A percentile compares a stretch with the other conserved stretches of the same genome.
Evolutionary conservation across 2,113 vertebrate species (phyloP).

Genomic region (Melanotaenia duboulayi): DNA sequence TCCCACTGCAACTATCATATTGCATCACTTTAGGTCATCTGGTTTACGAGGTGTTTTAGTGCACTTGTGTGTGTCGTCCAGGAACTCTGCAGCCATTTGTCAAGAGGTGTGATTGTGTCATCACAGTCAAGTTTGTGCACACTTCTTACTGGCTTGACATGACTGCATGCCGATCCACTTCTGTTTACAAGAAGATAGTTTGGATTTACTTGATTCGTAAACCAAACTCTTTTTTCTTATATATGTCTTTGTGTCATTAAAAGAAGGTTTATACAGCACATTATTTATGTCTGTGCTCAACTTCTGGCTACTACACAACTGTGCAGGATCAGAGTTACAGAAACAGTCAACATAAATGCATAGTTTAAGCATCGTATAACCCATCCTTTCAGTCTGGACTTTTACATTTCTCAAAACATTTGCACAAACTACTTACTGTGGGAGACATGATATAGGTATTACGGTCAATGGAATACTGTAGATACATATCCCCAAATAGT

Average conservation of each 20-base stretch:
- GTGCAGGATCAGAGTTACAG: neutral
- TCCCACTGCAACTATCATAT: slow-evolving; percentile 28
- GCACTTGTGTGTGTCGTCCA: slow-evolving; percentile 23
- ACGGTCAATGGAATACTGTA: no score
- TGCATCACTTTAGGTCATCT: slow-evolving; percentile 22
- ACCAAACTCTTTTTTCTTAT: neutral
- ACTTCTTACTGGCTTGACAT: neutral
- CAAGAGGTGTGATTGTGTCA: slow-evolving; percentile 29
- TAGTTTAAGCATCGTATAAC: slow-evolving; percentile 6
- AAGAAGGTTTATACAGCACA: neutral
- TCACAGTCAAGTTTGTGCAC: slow-evolving; percentile 1
- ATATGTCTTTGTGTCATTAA: slow-evolving; percentile 10
- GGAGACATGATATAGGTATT: no score
- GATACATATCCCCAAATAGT: no score
- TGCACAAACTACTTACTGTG: neutral
- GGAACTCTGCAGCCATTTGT: slow-evolving; percentile 22
- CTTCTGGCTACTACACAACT: slow-evolving; percentile 15
- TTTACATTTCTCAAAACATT: neutral
- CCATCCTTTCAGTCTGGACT: neutral
- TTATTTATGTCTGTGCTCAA: slow-evolving; percentile 37
- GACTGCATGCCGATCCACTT: slow-evolving; percentile 2
- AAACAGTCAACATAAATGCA: neutral
- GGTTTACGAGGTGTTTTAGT: slow-evolving; percentile 45
- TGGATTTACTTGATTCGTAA: slow-evolving; percentile 7
- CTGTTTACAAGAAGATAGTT: slow-evolving; percentile 7